Percentiles rank a stretch among this genome's conserved stretches.
phyloP scores from a whole-genome alignment of 2,113 vertebrate genomes.

The Tetrax tetrax region DNA sequence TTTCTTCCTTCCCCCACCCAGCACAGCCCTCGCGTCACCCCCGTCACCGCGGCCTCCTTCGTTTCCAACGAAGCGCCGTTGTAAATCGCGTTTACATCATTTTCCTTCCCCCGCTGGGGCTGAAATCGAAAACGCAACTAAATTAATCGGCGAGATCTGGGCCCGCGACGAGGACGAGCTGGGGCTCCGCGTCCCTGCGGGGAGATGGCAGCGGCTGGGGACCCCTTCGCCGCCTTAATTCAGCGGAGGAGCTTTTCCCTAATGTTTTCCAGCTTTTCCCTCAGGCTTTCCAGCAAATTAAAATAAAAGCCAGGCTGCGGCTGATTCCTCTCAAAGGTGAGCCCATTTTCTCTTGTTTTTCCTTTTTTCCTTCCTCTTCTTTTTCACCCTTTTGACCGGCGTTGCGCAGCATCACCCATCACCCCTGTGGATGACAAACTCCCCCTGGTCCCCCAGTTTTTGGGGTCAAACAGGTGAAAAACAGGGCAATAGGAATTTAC shows the following conservation, averaged over 20 bases:
- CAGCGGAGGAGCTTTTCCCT: neutral
- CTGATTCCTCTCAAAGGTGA: neutral
- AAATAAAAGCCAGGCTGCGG: neutral
- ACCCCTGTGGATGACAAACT: neutral
- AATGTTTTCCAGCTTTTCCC: neutral
- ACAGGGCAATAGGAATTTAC: neutral
- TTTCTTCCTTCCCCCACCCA: neutral
- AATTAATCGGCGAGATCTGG: neutral
- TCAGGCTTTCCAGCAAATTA: neutral
- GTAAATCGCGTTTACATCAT: neutral
- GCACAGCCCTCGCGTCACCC: accelerated
- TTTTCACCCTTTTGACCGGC: neutral
- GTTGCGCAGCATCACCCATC: neutral
- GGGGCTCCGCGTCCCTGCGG: neutral
- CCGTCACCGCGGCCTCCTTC: neutral
- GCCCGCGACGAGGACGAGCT: neutral
- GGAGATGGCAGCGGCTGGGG: neutral
- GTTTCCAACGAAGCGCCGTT: accelerated
- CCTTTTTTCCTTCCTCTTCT: neutral
- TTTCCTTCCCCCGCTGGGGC: neutral
- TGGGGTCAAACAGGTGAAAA: neutral
- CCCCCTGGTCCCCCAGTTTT: neutral
- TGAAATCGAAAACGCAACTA: neutral
- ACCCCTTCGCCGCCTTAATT: neutral
- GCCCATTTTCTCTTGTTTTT: neutral